Base-by-base conservation (phyloP, 2,888 invertebrate species). In the Liposcelis brunnea region DNA sequence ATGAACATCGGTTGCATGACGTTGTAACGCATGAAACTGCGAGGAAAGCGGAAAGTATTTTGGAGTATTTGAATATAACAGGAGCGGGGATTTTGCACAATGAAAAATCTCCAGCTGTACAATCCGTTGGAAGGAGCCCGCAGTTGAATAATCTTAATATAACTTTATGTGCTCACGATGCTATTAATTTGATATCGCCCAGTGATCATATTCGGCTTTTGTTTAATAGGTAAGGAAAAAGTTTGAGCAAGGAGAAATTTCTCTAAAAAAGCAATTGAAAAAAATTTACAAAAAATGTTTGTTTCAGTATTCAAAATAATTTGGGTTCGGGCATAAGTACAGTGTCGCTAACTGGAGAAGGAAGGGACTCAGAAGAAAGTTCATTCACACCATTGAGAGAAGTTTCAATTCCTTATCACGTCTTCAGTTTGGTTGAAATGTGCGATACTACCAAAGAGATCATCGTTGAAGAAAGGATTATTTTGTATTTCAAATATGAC, bases 61-160 rank as follows among this genome's bases (percentile, higher is more conserved):
- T 97, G 48, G 74, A 82, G 54, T 77, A 74, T 55, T 74, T 89
- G 0, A 80, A 84, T 53, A 83, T 98, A 42, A 74, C 78, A 43
- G 91, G 94, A 2, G 98, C 95, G 43, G 98, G 98, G 16, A 80
- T 93, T 51, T 67, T 97, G 18, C 98, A 98, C 57, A 91, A 87
- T 55, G 91, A 95, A 59, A 90, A 87, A 61, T 85, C 87, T 0
- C 83, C 94, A 0, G 90, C 97, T 1, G 68, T 99, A 43, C 87
- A 94, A 60, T 77, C 87, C 19, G 80, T 95, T 26, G 79, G 83
- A 54, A 83, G 86, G 56, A 84, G 87, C 51, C 95, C 97, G 0
- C 63, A 62, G 34, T 76, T 87, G 15, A 75, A 77, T 53, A 78
- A 81, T 47, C 82, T 95, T 0, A 84, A 83, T 52, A 78, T 99